phyloP scores from a whole-genome alignment of 2,797 vertebrate genomes.

The Hippocampus kuda region DNA sequence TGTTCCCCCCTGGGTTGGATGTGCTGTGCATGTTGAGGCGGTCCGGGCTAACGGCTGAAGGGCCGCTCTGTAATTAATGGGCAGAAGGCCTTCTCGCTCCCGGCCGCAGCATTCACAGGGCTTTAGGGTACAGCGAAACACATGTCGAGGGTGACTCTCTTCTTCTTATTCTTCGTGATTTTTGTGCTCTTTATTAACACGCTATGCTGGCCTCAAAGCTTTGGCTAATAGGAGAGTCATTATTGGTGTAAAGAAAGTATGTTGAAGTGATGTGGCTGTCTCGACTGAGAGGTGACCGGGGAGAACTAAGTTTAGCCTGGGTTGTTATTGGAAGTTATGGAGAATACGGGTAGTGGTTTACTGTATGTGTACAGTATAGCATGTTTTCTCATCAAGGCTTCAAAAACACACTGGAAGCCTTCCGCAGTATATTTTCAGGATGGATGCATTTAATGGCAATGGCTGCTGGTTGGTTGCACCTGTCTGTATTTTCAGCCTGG shows the following conservation, averaged over 20 bases:
- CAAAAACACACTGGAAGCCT: not conserved
- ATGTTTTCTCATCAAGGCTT: no score
- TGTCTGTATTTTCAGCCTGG: conserved; percentile 34
- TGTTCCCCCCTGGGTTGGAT: conserved; percentile 19
- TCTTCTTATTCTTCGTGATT: not conserved
- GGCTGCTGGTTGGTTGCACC: conserved; percentile 44
- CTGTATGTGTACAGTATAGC: no score
- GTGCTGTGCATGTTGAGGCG: conserved; percentile 42
- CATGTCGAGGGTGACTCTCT: not conserved
- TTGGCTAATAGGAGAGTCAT: no score
- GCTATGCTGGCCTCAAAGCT: not conserved
- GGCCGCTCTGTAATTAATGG: conserved; percentile 39
- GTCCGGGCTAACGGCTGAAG: conserved; percentile 16
- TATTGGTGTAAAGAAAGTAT: no score
- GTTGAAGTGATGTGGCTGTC: no score
- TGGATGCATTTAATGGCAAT: conserved; percentile 30
- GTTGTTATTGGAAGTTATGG: no score
- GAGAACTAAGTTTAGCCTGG: no score
- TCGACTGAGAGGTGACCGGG: no score
- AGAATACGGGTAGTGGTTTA: no score
- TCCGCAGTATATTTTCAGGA: conserved; percentile 29
- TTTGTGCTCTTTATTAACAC: not conserved
- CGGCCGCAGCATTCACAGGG: conserved; percentile 21
- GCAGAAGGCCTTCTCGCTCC: conserved; percentile 28
- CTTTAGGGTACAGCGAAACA: not conserved